A percentile compares a stretch with the other conserved stretches of the same genome.
Conservation (phyloP, 1,140 invertebrate species). For the Zeugodacus cucurbitae region DNA sequence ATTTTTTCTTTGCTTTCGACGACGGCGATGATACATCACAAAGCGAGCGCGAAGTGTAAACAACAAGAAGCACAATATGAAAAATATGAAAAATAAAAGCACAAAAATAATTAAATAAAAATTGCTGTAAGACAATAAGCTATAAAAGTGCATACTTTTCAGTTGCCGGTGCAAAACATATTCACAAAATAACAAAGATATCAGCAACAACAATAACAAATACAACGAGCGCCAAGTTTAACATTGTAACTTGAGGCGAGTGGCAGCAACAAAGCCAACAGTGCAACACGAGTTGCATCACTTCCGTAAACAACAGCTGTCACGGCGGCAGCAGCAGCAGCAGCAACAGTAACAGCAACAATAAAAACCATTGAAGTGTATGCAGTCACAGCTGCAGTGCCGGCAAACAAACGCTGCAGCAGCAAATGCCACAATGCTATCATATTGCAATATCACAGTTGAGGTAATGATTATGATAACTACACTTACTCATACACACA, state of each 20-base stretch:
- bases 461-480: background rate
- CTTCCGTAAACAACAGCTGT: conserved; percentile 32
- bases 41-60: background rate
- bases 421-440: conserved; percentile 27
- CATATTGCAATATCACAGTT: conserved; percentile 32
- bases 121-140: background rate
- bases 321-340: background rate
- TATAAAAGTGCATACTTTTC: background rate
- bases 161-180: background rate
- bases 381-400: background rate
- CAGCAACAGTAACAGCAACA: background rate
- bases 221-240: background rate
- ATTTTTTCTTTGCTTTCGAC: background rate
- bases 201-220: background rate
- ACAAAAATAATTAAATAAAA: conserved; percentile 8
- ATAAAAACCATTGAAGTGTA: background rate
- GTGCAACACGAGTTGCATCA: conserved; percentile 10
- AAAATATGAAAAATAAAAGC: background rate
- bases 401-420: background rate
- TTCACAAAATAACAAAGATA: background rate
- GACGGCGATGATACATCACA: background rate
- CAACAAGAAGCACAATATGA: background rate
- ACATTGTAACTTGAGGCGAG: conserved; percentile 4
- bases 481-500: background rate
- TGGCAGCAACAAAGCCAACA: background rate